A percentile compares a stretch with the other conserved stretches of the same genome.
Conservation (phyloP, 2,797 vertebrate species). For the Amphiprion clarkii region DNA sequence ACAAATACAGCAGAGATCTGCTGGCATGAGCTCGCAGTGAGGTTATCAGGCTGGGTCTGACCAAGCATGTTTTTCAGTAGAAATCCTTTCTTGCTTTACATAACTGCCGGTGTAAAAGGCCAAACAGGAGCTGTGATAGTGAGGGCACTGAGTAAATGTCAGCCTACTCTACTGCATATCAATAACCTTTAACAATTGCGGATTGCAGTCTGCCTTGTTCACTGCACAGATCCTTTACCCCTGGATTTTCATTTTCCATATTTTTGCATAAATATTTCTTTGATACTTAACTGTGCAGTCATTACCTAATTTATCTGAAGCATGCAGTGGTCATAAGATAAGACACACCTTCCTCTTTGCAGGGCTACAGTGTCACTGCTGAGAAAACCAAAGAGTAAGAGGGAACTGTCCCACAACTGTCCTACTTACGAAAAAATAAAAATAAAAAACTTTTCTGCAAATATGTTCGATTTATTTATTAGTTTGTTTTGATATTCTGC, state of each 20-base stretch:
- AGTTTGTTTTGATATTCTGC: too few species aligned
- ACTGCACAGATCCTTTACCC: not conserved
- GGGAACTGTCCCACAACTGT: not conserved
- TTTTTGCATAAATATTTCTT: not conserved
- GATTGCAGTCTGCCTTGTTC: constrained; percentile 13
- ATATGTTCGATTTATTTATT: too few species aligned
- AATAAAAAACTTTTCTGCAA: too few species aligned
- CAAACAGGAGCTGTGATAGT: constrained; percentile 50
- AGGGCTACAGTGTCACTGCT: too few species aligned
- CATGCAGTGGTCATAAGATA: not conserved
- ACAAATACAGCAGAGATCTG: constrained; percentile 27
- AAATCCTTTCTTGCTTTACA: constrained; percentile 58
- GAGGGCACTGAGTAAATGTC: constrained; percentile 62
- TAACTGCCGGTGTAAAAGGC: constrained; percentile 58
- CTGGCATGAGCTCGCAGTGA: constrained; percentile 15
- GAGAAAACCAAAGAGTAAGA: not conserved
- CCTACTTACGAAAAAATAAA: too few species aligned
- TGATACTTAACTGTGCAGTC: not conserved
- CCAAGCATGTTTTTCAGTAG: constrained; percentile 57
- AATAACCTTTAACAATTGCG: constrained; percentile 52
- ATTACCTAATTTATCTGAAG: not conserved
- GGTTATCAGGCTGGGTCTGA: constrained; percentile 54
- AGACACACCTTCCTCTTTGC: too few species aligned
- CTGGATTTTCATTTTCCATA: constrained; percentile 3
- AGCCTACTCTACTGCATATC: constrained; percentile 61